A percentile compares a stretch with the other conserved stretches of the same genome.
Evolutionary conservation across 2,797 vertebrate species (phyloP).

Genomic region (Tokudaia tokunoshimensis): DNA sequence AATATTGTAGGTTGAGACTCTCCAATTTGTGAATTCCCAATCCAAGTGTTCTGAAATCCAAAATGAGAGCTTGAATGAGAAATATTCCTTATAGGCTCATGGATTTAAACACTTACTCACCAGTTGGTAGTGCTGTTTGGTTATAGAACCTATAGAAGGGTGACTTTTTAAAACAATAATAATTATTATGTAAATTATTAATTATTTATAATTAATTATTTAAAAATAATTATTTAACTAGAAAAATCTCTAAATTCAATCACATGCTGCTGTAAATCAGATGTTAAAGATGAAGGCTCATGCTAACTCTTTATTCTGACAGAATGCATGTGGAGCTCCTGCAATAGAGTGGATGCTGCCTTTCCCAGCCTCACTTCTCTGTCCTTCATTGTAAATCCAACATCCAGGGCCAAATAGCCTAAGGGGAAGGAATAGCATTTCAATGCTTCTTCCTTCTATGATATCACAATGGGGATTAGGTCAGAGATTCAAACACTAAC

Average conservation of each 20-base stretch:
- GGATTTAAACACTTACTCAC: background rate
- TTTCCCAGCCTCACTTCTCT: background rate
- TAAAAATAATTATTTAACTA: slow-evolving; percentile 12
- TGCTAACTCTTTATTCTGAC: background rate
- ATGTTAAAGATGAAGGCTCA: background rate
- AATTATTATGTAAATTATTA: too few relatives aligned
- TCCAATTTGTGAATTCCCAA: background rate
- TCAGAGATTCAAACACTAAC: background rate
- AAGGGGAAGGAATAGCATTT: background rate
- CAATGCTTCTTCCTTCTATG: background rate
- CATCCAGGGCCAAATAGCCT: background rate
- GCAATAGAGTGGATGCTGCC: background rate
- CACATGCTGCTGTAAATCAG: background rate
- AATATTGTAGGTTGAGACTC: background rate
- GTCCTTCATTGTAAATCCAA: background rate
- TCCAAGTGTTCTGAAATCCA: background rate
- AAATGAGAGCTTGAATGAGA: background rate
- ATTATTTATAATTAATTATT: background rate
- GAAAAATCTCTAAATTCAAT: slow-evolving; percentile 25
- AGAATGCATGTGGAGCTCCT: too few relatives aligned
- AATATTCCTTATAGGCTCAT: background rate
- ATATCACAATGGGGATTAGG: slow-evolving; percentile 46
- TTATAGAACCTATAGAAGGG: background rate
- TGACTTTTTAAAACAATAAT: background rate
- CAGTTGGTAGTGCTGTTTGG: background rate